Percentiles rank a stretch among this genome's conserved stretches.
Evolutionary conservation across 2,113 vertebrate genomes (phyloP).

Genomic region (Podiceps cristatus): DNA sequence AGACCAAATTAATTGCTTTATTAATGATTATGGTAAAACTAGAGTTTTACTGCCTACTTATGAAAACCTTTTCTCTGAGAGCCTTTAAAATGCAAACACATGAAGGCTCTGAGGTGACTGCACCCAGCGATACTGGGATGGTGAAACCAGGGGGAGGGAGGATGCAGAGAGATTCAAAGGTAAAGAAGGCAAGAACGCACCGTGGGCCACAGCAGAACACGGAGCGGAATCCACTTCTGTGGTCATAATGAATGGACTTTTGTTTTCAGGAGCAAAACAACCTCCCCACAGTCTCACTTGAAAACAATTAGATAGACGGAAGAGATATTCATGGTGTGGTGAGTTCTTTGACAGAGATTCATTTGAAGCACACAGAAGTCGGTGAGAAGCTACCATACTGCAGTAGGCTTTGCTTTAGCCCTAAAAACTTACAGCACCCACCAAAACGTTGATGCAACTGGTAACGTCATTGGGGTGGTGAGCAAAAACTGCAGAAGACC

Average conservation of each 20-base stretch:
- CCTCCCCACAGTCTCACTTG: not conserved
- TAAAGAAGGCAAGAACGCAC: not conserved
- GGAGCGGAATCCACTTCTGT: not conserved
- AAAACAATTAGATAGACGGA: not conserved
- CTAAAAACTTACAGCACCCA: not conserved
- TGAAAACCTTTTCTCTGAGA: conserved; percentile 5
- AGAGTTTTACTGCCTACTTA: conserved; percentile 1
- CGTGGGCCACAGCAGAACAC: not conserved
- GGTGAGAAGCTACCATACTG: not conserved
- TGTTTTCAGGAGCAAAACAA: not conserved
- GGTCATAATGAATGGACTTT: not conserved
- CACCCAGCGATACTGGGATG: fast-evolving
- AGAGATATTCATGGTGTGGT: not conserved
- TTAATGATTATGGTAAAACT: conserved; percentile 46
- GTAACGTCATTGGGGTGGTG: not conserved
- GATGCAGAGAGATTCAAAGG: not conserved
- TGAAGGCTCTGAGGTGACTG: not conserved
- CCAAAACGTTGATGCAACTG: fast-evolving
- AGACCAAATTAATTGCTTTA: conserved; percentile 53
- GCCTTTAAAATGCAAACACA: not conserved
- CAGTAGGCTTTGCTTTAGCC: not conserved
- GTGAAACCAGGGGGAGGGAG: fast-evolving
- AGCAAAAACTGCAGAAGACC: not conserved
- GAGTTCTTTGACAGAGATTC: not conserved
- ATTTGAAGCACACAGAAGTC: not conserved